These are phyloP conservation scores for Brachypodius melanocephalos DNA, from an alignment of 2,113 vertebrate genomes.

Conservation along the genomic window DNA sequence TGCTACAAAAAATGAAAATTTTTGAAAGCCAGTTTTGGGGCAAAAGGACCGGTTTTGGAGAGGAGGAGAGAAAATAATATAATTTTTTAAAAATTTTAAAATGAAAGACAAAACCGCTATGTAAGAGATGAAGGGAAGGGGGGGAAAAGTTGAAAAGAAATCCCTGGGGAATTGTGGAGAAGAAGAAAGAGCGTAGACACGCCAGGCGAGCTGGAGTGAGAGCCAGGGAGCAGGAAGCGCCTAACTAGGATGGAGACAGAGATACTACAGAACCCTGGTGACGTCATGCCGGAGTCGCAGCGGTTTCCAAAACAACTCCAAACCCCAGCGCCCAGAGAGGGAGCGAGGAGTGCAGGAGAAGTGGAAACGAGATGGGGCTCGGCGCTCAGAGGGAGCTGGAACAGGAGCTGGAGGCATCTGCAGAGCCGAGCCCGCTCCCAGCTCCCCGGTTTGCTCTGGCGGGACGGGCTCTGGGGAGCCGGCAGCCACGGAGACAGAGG, in stretches of 20 bases:
- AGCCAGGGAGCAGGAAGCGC: slow-evolving; percentile 69
- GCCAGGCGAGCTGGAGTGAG: slow-evolving; percentile 8
- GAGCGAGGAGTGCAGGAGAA: not conserved
- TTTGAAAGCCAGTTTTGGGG: not conserved
- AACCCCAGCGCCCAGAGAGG: not conserved
- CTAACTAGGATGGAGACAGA: slow-evolving; percentile 73
- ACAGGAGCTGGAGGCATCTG: not conserved
- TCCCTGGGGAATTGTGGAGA: slow-evolving; percentile 21
- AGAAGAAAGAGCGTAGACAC: slow-evolving; percentile 31
- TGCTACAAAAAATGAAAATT: not conserved
- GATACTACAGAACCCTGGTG: slow-evolving; percentile 62
- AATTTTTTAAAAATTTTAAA: not conserved
- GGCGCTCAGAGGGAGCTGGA: not conserved
- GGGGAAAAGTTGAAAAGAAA: not conserved
- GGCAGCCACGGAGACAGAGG: not conserved
- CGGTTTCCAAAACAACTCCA: slow-evolving; percentile 62
- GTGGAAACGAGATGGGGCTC: not conserved
- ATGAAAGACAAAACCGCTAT: not conserved
- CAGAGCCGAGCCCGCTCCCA: not conserved
- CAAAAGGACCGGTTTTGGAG: not conserved
- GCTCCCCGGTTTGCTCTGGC: slow-evolving; percentile 3
- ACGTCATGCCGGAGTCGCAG: slow-evolving; percentile 63
- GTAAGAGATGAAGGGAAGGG: not conserved
- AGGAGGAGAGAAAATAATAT: not conserved
- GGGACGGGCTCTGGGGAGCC: not conserved